A percentile compares a stretch with the other conserved stretches of the same genome.
phyloP scores from a whole-genome alignment of 1,140 invertebrate genomes.

The Myzus persicae region DNA sequence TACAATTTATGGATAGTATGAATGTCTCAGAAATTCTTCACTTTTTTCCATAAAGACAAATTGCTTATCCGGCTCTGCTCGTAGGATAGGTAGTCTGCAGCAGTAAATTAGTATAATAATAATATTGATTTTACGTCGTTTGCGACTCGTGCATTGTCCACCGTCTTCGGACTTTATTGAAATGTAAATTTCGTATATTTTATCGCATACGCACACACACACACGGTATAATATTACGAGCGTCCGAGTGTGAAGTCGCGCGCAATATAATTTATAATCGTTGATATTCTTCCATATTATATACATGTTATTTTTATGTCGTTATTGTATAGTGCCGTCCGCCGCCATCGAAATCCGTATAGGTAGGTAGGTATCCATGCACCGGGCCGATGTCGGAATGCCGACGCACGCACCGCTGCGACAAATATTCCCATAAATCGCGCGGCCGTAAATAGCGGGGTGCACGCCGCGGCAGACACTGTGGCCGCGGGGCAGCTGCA shows the following conservation, averaged over 20 bases:
- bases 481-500: not conserved
- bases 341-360: not conserved
- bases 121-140: not conserved
- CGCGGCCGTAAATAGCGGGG: not conserved
- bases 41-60: too few relatives aligned
- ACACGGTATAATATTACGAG: not conserved
- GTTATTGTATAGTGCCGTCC: too few relatives aligned
- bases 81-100: too few relatives aligned
- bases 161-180: not conserved
- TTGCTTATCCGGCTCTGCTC: too few relatives aligned
- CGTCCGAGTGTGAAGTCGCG: not conserved
- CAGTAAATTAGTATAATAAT: not conserved
- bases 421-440: constrained; percentile 30
- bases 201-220: not conserved
- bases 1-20: too few relatives aligned
- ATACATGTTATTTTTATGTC: not conserved
- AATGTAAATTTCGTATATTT: not conserved
- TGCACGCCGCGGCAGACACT: not conserved
- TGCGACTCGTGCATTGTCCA: not conserved
- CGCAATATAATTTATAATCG: not conserved
- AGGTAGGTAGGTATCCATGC: not conserved
- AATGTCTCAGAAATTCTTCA: too few relatives aligned
- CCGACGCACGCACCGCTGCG: not conserved
- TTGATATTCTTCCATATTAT: not conserved
- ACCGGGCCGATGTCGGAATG: constrained; percentile 17